Percentiles rank a stretch among this genome's conserved stretches.
Evolutionary conservation across 2,888 invertebrate genomes (phyloP).

Genomic region (Platycnemis pennipes): DNA sequence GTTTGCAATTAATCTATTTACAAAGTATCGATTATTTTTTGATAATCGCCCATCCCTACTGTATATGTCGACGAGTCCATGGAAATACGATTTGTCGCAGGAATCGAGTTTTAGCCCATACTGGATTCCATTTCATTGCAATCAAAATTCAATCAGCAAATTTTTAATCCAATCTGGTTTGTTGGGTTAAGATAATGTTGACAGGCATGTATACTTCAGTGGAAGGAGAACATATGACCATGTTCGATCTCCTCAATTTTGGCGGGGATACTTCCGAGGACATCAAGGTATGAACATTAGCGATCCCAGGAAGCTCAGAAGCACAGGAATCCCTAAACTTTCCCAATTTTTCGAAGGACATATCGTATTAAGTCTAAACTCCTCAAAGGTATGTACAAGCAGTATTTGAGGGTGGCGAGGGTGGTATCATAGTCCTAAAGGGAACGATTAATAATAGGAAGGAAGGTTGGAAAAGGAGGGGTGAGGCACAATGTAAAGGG

Average conservation of each 20-base stretch:
- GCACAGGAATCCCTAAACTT: neutral
- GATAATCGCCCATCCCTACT: too few relatives aligned
- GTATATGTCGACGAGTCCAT: too few relatives aligned
- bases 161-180: too few relatives aligned
- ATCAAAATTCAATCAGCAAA: too few relatives aligned
- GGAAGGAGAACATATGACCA: too few relatives aligned
- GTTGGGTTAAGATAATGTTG: too few relatives aligned
- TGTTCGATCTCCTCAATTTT: neutral
- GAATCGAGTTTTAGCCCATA: too few relatives aligned
- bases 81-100: too few relatives aligned
- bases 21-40: too few relatives aligned
- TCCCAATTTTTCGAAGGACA: neutral
- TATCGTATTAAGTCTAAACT: neutral
- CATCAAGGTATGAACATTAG: neutral
- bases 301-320: neutral
- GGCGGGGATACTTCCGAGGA: neutral
- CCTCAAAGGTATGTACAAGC: neutral
- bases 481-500: slow-evolving; percentile 11
- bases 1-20: too few relatives aligned
- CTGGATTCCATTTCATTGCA: too few relatives aligned
- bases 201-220: too few relatives aligned
- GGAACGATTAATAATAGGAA: neutral
- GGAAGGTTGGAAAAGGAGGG: neutral
- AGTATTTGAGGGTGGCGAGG: neutral
- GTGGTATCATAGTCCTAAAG: neutral